Evolutionary conservation across 2,888 invertebrate genomes (phyloP), one percentile per base, ranked within the genome.

Genomic region (Ferdinandea cuprea): DNA sequence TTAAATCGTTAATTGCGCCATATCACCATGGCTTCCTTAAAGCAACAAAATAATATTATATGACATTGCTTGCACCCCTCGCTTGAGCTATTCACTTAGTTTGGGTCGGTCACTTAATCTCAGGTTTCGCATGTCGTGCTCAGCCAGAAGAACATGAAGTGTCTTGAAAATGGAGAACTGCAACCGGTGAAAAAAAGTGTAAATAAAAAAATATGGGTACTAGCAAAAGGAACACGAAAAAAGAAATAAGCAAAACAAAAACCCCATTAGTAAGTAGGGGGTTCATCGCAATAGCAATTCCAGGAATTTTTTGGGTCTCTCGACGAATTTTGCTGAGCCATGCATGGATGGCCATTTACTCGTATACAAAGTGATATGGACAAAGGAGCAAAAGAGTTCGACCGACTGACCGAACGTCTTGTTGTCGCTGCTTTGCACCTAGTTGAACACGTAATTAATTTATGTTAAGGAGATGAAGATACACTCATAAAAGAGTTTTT

Each of bases 61-160:
- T 28, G 71, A 58, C 72, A 72, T 73, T 35, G 35, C 35, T 66
- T 44, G 72, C 44, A 30, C 58, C 9, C 72, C 71, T n/a, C n/a
- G n/a, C 78, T 50, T 28, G 3, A 13, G 17, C 48, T 59, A 44
- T 37, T 37, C 25, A 46, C 61, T 48, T n/a, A n/a, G n/a, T n/a
- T 58, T 35, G 30, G 44, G 76, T 69, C 74, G 69, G 69, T 76
- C 81, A 71, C 59, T 77, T 77, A 77, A 77, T 71, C 81, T 81
- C 77, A 58, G 59, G 71, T 81, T 81, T 81, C 81, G 81, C 81
- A 81, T 81, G 81, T 81, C 81, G 81, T 81, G 81, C 77, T 77
- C 81, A 81, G 54, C 77, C 71, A 81, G 65, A 77, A 71, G 81
- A 81, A 81, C 77, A 81, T 76, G 65, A 52, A 69, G 50, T 77